A percentile compares a stretch with the other conserved stretches of the same genome.
phyloP scores from a whole-genome alignment of 2,113 vertebrate species.

The Pseudopodoces humilis region DNA sequence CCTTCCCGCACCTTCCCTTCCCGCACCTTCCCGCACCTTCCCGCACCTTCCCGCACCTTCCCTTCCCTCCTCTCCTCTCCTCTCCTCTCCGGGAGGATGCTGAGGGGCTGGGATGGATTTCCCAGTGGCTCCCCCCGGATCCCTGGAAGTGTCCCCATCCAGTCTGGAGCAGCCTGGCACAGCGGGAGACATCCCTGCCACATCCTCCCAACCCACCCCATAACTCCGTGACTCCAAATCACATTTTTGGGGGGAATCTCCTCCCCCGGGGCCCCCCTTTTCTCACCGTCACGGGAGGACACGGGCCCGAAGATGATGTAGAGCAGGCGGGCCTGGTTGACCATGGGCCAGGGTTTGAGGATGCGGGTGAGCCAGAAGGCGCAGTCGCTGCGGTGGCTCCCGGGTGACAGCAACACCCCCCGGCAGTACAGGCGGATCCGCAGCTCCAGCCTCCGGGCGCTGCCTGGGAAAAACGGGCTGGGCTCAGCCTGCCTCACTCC shows the following conservation, averaged over 20 bases:
- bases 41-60: too few species aligned
- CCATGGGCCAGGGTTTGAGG: slow-evolving; percentile 89
- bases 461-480: slow-evolving; percentile 55
- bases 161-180: fast-evolving
- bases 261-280: too few species aligned
- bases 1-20: too few species aligned
- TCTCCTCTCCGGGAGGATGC: too few species aligned
- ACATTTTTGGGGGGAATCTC: not conserved
- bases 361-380: slow-evolving; percentile 87
- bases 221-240: fast-evolving
- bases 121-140: not conserved
- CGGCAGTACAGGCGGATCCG: slow-evolving; percentile 84
- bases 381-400: slow-evolving; percentile 70
- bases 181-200: not conserved
- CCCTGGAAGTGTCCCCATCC: not conserved
- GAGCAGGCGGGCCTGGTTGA: slow-evolving; percentile 87
- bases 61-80: too few species aligned
- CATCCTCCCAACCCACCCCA: not conserved
- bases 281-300: slow-evolving; percentile 76
- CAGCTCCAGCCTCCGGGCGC: slow-evolving; percentile 75
- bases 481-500: too few species aligned
- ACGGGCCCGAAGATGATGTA: slow-evolving; percentile 89
- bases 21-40: too few species aligned
- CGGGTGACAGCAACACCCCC: slow-evolving; percentile 81
- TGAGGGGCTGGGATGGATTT: not conserved